Base-by-base conservation (phyloP, 2,113 vertebrate species). In the Actenoides hombroni region DNA sequence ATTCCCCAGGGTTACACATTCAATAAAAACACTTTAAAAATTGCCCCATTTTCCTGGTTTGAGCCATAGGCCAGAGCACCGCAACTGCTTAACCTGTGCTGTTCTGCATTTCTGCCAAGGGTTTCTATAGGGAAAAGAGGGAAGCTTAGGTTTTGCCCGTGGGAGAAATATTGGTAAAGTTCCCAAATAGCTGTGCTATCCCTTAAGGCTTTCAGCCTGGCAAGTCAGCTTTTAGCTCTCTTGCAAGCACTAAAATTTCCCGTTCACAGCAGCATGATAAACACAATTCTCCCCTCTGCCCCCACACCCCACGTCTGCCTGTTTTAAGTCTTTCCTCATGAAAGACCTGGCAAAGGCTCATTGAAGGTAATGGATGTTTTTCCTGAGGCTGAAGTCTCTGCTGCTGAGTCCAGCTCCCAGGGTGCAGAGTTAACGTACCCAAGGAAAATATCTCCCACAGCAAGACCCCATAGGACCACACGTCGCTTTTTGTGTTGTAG, bases 371-470 rank as follows among this genome's bases (percentile, higher is more conserved):
- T 29, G 16, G 48, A 28, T 65, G 40, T 53, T 93, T 67, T 76
- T n/a, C 15, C 51, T 48, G 67, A 51, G n/a, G 39, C 51, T 61
- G 37, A 57, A 67, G 8, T 33, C 33, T 56, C 56, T 1, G 1
- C 15, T 17, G 9, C 80, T 11, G 73, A 24, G 11, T 31, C 26
- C 44, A 61, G 11, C 39, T 39, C 44, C 60, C 24, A 4, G 25
- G 7, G 26, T 76, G 67, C 77, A 44, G 17, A 61, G 48, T 67
- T 42, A 54, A 83, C 95, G 2, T 96, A 99, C 99, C 99, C 95
- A 99, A 97, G 90, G 99, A 99, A 98, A 99, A 99, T 96, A 99
- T 99, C 96, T 99, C 99, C 99, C 99, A 99, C 65, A 99, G 98
- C 95, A 99, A 97, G 18, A 99, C 98, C 61, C 99, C 99, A 0